phyloP scores from a whole-genome alignment of 2,113 vertebrate genomes.

The Melanostigma gelatinosum region DNA sequence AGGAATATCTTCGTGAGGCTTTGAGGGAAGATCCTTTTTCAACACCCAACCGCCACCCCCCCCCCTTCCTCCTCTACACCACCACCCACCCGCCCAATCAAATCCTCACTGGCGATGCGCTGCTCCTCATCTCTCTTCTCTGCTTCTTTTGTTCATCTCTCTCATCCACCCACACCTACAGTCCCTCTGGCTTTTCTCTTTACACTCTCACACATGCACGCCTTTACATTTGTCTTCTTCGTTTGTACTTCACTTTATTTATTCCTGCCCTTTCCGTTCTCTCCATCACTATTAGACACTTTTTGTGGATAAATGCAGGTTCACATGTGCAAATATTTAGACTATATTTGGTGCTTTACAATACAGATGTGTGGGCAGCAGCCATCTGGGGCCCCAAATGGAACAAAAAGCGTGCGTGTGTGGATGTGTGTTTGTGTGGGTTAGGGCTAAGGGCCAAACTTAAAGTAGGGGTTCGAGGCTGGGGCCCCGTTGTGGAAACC shows the following conservation, averaged over 20 bases:
- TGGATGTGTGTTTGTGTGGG: conserved; percentile 67
- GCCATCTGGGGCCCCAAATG: conserved; percentile 88
- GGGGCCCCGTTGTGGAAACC: conserved; percentile 62
- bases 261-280: conserved; percentile 33
- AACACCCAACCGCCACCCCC: conserved; percentile 54
- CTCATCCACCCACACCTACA: conserved; percentile 83
- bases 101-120: conserved; percentile 66
- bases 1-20: conserved; percentile 76
- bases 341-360: conserved; percentile 81
- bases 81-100: conserved; percentile 73
- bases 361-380: conserved; percentile 95
- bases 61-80: conserved; percentile 7
- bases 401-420: conserved; percentile 84
- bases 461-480: conserved; percentile 63
- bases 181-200: conserved; percentile 81
- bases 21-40: conserved; percentile 76
- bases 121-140: conserved; percentile 74
- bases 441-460: conserved; percentile 84
- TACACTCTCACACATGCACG: conserved; percentile 60
- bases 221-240: conserved; percentile 70
- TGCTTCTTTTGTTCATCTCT: conserved; percentile 82
- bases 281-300: conserved; percentile 21
- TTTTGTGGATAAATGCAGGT: conserved; percentile 1
- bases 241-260: conserved; percentile 63
- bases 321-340: conserved; percentile 2